Evolutionary conservation across 2,797 vertebrate species (phyloP), one percentile per base, ranked within the genome.

Genomic region (Pogoniulus pusillus): DNA sequence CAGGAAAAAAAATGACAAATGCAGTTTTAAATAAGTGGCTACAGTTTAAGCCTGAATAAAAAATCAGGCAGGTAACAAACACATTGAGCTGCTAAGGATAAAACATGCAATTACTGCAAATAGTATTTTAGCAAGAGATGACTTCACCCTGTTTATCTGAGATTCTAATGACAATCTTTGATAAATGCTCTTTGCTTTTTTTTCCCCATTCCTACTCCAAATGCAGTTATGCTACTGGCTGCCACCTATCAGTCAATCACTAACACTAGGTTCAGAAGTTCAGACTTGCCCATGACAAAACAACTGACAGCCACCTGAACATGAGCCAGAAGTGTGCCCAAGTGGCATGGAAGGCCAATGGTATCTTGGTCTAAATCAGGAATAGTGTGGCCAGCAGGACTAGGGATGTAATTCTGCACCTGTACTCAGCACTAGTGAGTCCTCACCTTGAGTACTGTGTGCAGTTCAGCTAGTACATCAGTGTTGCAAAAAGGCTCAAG

Each of bases 21-120:
- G 39, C 16, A 34, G 37, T 54, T 96, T 93, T 68, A 92, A 92
- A 91, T 69, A 95, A 91, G 34, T 35, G 89, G 75, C 78, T 90
- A 59, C 72, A 69, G 41, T 63, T 84, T 69, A 86, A 71, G 34
- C 41, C 58, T 87, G 90, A 82, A 80, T 76, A 53, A 75, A 85
- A 90, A 82, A 80, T 72, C 58, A 75, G 37, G 12, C 45, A 85
- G 72, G 65, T 90, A 85, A 63, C 35, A 32, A 87, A 63, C 39
- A 74, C 34, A 47, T 10, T 49, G 55, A 77, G 30, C 17, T 75
- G 27, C 69, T 93, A 63, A 66, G 88, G 54, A 41, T 45, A 71
- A 82, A 91, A 82, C 30, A 72, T 0, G 2, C 60, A 71, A 82
- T 87, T 91, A 85, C 8, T 15, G 7, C 41, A 92, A 90, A 74